phyloP scores from a whole-genome alignment of 2,888 invertebrate species.

The Acanthoscelides obtectus region DNA sequence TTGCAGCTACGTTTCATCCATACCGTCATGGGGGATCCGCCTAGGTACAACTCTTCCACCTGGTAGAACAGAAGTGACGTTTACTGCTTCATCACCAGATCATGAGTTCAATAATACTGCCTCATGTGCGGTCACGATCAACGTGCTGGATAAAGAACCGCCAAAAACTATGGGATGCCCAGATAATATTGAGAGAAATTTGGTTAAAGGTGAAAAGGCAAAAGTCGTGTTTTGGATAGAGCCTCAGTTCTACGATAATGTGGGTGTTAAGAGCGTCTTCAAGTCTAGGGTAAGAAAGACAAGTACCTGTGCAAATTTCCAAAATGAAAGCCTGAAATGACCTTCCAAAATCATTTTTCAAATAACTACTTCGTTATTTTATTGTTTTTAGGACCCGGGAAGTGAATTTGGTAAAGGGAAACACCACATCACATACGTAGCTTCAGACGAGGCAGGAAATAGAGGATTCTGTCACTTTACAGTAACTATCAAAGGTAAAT shows the following conservation, averaged over 20 bases:
- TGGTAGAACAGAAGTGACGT: constrained; percentile 57
- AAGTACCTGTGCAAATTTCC: background rate
- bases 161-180: constrained; percentile 59
- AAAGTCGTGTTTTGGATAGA: constrained; percentile 61
- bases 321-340: too few species aligned
- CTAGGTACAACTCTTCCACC: constrained; percentile 55
- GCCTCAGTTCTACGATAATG: constrained; percentile 58
- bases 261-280: constrained; percentile 53
- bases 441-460: constrained; percentile 59
- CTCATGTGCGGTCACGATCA: constrained; percentile 57
- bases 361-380: too few species aligned
- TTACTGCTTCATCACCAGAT: constrained; percentile 55
- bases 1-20: constrained; percentile 54
- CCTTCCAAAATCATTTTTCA: too few species aligned
- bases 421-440: constrained; percentile 61
- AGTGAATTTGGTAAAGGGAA: constrained; percentile 55
- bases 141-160: constrained; percentile 54
- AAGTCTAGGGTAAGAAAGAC: constrained; percentile 54
- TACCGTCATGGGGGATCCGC: constrained; percentile 59
- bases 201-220: constrained; percentile 52
- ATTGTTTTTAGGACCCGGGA: constrained; percentile 53
- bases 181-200: constrained; percentile 54
- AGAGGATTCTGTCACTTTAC: constrained; percentile 61
- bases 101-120: constrained; percentile 46
- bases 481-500: constrained; percentile 55